Conservation (phyloP, 2,888 invertebrate species). For the Leptinotarsa haldemani region DNA sequence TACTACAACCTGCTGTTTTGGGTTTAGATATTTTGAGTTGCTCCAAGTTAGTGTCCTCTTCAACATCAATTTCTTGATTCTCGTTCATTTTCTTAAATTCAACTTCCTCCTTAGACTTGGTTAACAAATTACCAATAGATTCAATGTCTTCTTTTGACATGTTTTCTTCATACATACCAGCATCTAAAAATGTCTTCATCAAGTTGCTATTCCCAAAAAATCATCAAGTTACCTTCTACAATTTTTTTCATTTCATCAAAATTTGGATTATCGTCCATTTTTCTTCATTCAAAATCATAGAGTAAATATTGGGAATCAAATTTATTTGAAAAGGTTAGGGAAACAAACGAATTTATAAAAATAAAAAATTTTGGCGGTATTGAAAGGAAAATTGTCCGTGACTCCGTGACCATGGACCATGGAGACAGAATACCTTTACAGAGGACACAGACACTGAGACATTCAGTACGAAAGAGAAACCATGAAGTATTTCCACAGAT, state of each 20-base stretch:
- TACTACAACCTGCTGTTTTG: slow-evolving; percentile 1
- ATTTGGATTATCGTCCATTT: slow-evolving; percentile 24
- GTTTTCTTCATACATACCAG: slow-evolving; percentile 44
- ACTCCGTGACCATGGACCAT: no score
- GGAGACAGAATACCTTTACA: no score
- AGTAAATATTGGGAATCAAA: not conserved
- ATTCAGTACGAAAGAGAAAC: no score
- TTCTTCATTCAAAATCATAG: not conserved
- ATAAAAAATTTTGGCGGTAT: not conserved
- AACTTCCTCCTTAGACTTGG: slow-evolving; percentile 42
- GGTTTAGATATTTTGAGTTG: not conserved
- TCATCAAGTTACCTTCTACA: slow-evolving; percentile 22
- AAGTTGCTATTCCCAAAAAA: not conserved
- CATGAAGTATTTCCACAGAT: no score
- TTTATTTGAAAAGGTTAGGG: not conserved
- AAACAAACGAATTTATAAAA: no score
- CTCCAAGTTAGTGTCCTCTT: not conserved
- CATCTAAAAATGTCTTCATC: slow-evolving; percentile 40
- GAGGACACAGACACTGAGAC: no score
- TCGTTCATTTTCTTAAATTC: slow-evolving; percentile 41
- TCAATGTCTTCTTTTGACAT: slow-evolving; percentile 40
- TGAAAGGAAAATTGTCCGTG: no score
- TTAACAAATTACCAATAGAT: slow-evolving; percentile 40
- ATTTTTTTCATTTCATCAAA: slow-evolving; percentile 26
- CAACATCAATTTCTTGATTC: slow-evolving; percentile 25